Evolutionary conservation across 92 coral and sea anemone species (phyloP).

Genomic region (Muricea muricata): DNA sequence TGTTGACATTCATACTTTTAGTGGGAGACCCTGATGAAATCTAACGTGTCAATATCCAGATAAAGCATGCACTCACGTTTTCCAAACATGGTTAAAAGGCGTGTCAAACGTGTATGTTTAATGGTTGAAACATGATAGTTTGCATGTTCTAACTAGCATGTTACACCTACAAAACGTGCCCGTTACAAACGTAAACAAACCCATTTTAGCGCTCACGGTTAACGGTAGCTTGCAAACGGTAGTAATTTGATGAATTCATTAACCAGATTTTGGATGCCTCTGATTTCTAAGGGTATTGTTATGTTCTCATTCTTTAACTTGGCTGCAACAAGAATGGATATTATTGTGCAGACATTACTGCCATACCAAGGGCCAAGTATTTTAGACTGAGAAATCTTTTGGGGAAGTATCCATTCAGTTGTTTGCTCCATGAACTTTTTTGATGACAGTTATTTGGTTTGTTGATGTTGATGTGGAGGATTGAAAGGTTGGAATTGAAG

Average conservation of each 20-base stretch:
- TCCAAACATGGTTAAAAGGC: not conserved
- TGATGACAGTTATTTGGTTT: too few species aligned
- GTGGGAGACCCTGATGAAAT: not conserved
- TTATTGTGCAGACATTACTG: too few species aligned
- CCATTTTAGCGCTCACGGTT: slow-evolving; percentile 11
- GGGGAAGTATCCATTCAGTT: too few species aligned
- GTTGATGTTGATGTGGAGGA: too few species aligned
- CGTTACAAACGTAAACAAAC: slow-evolving; percentile 38
- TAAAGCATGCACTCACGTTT: not conserved
- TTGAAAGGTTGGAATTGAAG: too few species aligned
- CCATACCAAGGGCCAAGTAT: too few species aligned
- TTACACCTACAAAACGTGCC: slow-evolving; percentile 4
- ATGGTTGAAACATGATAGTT: not conserved
- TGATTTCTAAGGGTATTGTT: too few species aligned
- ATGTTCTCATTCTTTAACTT: too few species aligned
- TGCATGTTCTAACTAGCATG: not conserved
- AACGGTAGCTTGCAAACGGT: slow-evolving; percentile 35
- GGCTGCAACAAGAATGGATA: too few species aligned
- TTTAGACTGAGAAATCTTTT: too few species aligned
- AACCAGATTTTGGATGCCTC: too few species aligned
- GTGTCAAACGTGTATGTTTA: slow-evolving; percentile 6
- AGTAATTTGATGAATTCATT: not conserved
- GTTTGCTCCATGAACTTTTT: too few species aligned
- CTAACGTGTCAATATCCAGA: not conserved
- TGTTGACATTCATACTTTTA: slow-evolving; percentile 1